These are phyloP conservation scores for Ictidomys tridecemlineatus DNA, from an alignment of 2,113 vertebrate species.

Conservation along the genomic window DNA sequence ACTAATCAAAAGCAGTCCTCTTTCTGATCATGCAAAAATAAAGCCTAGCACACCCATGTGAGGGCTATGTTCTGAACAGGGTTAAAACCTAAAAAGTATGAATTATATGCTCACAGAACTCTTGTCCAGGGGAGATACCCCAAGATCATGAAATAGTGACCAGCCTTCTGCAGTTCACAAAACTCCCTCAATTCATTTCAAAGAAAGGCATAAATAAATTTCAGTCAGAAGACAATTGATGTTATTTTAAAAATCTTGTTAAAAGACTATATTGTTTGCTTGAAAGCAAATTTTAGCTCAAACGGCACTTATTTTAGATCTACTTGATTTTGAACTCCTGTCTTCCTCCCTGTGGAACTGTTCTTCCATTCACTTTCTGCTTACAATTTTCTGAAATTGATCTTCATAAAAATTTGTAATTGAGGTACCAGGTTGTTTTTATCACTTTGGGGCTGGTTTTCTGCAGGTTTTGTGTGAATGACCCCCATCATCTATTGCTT, in stretches of 20 bases:
- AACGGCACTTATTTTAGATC: not conserved
- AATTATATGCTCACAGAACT: not conserved
- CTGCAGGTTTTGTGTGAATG: not conserved
- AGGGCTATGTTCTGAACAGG: not conserved
- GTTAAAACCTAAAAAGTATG: slow-evolving; percentile 12
- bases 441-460: not conserved
- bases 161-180: not conserved
- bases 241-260: not conserved
- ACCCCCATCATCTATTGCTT: not conserved
- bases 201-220: slow-evolving; percentile 44
- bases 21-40: slow-evolving; percentile 39
- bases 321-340: not conserved
- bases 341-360: not conserved
- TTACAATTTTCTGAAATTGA: not conserved
- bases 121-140: not conserved
- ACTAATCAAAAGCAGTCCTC: not conserved
- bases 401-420: slow-evolving; percentile 25
- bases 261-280: not conserved
- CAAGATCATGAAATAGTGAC: not conserved
- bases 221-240: not conserved
- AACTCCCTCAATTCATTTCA: slow-evolving; percentile 31
- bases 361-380: not conserved
- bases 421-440: not conserved
- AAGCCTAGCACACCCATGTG: not conserved
- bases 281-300: not conserved